phyloP scores from a whole-genome alignment of 37 sponge, comb jelly and placozoan genomes.

The Corticium candelabrum region DNA sequence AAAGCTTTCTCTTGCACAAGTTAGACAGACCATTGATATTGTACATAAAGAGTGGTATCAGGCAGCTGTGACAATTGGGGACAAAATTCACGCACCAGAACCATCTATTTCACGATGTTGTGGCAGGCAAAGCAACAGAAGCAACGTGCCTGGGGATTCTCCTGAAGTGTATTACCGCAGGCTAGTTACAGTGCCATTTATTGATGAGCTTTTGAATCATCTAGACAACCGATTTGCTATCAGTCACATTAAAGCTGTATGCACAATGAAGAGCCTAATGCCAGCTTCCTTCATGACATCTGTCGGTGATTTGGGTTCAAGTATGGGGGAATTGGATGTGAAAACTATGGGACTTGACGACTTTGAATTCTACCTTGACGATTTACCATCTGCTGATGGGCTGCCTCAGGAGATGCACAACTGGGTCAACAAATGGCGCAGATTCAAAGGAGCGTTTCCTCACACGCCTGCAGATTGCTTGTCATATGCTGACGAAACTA shows the following conservation, averaged over 20 bases:
- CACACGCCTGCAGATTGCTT: no score
- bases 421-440: no score
- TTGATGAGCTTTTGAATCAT: conserved; percentile 27
- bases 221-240: conserved; percentile 26
- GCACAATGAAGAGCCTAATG: no score
- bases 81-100: conserved; percentile 29
- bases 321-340: no score
- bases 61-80: conserved; percentile 17
- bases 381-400: no score
- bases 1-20: conserved; percentile 15
- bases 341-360: no score
- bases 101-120: conserved; percentile 23
- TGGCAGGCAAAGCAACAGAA: conserved; percentile 19
- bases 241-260: conserved; percentile 13
- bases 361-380: no score
- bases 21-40: conserved; percentile 17
- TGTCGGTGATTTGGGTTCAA: no score
- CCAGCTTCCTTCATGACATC: no score
- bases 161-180: conserved; percentile 39
- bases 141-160: conserved; percentile 36
- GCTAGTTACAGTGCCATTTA: conserved; percentile 35
- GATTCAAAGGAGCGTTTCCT: no score
- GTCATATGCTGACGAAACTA: no score
- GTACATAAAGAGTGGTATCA: conserved; percentile 27
- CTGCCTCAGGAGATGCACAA: no score